Base-by-base conservation (phyloP, 2,797 vertebrate species). In the Acipenser transmontanus region DNA sequence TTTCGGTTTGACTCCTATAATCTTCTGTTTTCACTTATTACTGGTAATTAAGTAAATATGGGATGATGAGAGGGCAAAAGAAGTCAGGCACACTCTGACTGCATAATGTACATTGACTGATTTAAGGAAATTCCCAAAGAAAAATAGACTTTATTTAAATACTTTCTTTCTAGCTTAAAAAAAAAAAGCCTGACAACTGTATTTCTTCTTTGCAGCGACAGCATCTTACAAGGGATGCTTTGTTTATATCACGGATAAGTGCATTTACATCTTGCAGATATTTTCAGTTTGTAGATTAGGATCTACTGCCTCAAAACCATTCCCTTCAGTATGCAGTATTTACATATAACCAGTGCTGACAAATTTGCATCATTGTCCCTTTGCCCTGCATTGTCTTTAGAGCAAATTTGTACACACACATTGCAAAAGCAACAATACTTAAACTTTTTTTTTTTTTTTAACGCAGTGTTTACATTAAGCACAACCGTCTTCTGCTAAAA, bases 401-500 rank as follows among this genome's bases (percentile, higher is more conserved):
- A 61, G 17, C 60, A 61, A 20, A 61, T 61, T 61, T 47, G 13
- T 17, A 34, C 13, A 34, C 7, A 61, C 14, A 61, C 8, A 10
- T 8, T 5, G 52, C 8, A 12, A 48, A 47, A 63, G 51, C 47
- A 12, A 57, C 4, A 49, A 48, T 52, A 62, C 64, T 65, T 56
- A 48, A 12, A 65, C 59, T 59, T 66, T 62, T 51, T 61, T 62
- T 54, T 66, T 34, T 73, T 71, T 34, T 34, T 34, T 34, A 34
- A 34, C 68, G 77, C 72, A 86, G 89, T 82, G 79, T 88, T 88
- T 87, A 84, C 89, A 91, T 93, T 92, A 93, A 92, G 86, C 85
- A 87, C 85, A 88, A 84, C 79, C 87, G 85, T 83, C 88, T 88
- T 85, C 83, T 82, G 82, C 87, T 88, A 93, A 92, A 92, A 89